These are phyloP conservation scores for Stenodera caucasica DNA, from an alignment of 2,888 invertebrate species.

Conservation along the genomic window DNA sequence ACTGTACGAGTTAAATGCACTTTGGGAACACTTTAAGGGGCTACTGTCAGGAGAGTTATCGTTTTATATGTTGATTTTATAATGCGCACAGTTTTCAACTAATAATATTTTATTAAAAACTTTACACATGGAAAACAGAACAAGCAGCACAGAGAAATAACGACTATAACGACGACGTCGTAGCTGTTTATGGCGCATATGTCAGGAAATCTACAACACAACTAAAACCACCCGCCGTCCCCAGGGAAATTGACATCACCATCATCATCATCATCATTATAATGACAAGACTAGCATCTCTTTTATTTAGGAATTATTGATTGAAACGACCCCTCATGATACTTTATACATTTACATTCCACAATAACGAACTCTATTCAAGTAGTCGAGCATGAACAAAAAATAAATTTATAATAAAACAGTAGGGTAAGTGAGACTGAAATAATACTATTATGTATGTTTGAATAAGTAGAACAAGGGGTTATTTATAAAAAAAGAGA, in stretches of 20 bases:
- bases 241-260: conserved; percentile 11
- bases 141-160: too few species aligned
- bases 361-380: neutral
- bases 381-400: neutral
- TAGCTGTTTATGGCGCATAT: conserved; percentile 22
- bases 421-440: neutral
- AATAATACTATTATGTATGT: neutral
- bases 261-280: neutral
- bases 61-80: conserved; percentile 18
- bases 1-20: conserved; percentile 24
- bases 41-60: conserved; percentile 25
- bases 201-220: conserved; percentile 11
- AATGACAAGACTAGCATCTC: conserved; percentile 1
- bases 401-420: conserved; percentile 1
- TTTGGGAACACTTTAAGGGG: conserved; percentile 23
- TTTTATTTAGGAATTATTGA: neutral
- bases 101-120: neutral
- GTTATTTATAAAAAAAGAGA: neutral
- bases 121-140: neutral
- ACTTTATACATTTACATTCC: neutral
- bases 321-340: neutral
- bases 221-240: neutral
- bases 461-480: neutral
- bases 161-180: neutral
- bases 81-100: conserved; percentile 5